phyloP scores from a whole-genome alignment of 2,797 vertebrate genomes.

The Gambelia wislizenii region DNA sequence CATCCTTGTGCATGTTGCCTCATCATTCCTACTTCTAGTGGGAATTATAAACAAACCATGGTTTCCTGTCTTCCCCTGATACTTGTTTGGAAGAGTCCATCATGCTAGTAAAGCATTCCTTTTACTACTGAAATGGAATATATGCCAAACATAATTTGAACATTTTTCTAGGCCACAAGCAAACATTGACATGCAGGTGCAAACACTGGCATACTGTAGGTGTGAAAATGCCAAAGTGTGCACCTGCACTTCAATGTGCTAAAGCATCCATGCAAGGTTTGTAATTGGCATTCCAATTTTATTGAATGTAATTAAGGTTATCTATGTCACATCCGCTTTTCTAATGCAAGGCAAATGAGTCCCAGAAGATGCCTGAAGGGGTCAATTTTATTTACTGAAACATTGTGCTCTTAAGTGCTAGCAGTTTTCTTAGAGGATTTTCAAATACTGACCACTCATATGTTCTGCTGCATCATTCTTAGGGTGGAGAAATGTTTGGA shows the following conservation, averaged over 20 bases:
- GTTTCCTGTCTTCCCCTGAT: neutral
- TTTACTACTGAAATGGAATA: constrained; percentile 10
- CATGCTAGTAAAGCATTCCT: constrained; percentile 16
- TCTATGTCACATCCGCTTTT: constrained; percentile 33
- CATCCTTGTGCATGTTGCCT: neutral
- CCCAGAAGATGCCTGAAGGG: constrained; percentile 23
- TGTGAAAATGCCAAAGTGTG: constrained; percentile 24
- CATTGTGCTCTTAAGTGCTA: constrained; percentile 1
- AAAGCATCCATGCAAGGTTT: neutral
- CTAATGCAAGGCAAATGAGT: constrained; percentile 23
- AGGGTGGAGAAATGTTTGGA: neutral
- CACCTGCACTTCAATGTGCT: constrained; percentile 53
- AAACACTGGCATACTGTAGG: constrained; percentile 13
- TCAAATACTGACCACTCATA: neutral
- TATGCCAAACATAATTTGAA: neutral
- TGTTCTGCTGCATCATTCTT: neutral
- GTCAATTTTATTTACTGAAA: constrained; percentile 29
- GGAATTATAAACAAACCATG: neutral
- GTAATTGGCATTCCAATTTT: constrained; percentile 29
- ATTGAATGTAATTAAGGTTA: constrained; percentile 47
- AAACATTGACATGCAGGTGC: constrained; percentile 23
- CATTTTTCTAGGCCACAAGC: neutral
- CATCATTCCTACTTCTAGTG: neutral
- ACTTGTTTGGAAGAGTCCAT: neutral
- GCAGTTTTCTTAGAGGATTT: neutral